Base-by-base conservation (phyloP, 1,140 invertebrate genomes). In the Heliconius hermathena region DNA sequence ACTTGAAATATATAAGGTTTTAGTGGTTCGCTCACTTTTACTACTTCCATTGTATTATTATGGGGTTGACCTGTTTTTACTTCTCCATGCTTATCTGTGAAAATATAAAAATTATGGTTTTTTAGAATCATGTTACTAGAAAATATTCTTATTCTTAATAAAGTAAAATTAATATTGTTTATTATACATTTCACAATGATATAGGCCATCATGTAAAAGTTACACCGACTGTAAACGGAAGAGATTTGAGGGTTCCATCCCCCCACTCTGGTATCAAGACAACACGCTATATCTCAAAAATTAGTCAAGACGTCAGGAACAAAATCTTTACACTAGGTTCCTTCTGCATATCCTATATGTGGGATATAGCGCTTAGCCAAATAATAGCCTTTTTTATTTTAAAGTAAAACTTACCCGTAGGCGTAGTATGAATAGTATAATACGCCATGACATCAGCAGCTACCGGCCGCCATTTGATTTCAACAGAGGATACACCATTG, bases 1-100 rank as follows among this genome's bases (percentile, higher is more conserved):
- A 91, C 90, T 82, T 94, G 93, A 83, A 95, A 93, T 3, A 84
- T 72, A 74, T 93, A 94, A 8, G 89, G 90, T 29, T 85, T 88
- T 3, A 92, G 83, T 0, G 91, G 78, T 70, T 89, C 85, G 11
- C 80, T 78, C 1, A 93, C 88, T 26, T 77, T 82, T 18, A 93
- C 85, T 9, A 83, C 78, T 22, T 88, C 87, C 71, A 87, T 83
- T 0, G 88, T 89, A 11, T 81, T 86, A 2, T 54, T 84, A n/a
- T 87, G 82, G 2, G 91, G 90, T 73, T 90, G 84, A 0, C 87
- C 89, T 1, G 89, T 88, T 18, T 83, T 76, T 1, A 87, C 87
- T 5, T 54, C 77, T 1, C 85, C 85, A 66, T 85, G 49, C 29
- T 79, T 83, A 33, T 87, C 85, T 85, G 71, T 1, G 66, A 8